Percentiles rank a stretch among this genome's conserved stretches.
Evolutionary conservation across 2,888 invertebrate species (phyloP).

Genomic region (Alsophila aescularia): DNA sequence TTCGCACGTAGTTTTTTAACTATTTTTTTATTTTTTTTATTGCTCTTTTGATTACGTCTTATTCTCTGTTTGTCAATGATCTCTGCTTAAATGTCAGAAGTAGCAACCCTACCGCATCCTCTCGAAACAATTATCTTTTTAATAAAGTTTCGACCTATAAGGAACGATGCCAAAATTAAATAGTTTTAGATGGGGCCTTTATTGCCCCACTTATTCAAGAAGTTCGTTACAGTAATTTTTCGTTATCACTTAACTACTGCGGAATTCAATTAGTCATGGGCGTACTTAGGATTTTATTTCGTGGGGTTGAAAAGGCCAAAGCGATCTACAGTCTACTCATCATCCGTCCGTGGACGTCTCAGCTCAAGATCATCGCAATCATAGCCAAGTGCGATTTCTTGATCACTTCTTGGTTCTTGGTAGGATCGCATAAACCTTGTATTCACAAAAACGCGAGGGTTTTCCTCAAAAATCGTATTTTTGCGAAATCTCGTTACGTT

Average conservation of each 20-base stretch:
- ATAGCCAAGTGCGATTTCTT: no score
- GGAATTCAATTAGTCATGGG: slow-evolving; percentile 29
- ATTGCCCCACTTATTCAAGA: slow-evolving; percentile 52
- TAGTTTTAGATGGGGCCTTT: slow-evolving; percentile 44
- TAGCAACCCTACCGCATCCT: slow-evolving; percentile 3
- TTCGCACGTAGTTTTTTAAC: no score
- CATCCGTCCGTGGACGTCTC: no score
- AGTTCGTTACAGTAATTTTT: slow-evolving; percentile 52
- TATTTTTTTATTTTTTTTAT: no score
- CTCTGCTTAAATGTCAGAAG: no score
- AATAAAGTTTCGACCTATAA: slow-evolving; percentile 28
- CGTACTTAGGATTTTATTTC: slow-evolving; percentile 1
- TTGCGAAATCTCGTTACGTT: no score
- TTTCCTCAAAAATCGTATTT: no score
- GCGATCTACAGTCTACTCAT: neutral
- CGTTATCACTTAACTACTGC: slow-evolving; percentile 46
- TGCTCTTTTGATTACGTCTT: no score
- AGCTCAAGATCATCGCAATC: neutral
- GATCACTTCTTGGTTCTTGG: no score
- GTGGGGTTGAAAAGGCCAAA: neutral
- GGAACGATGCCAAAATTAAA: slow-evolving; percentile 45
- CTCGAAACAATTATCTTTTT: slow-evolving; percentile 37
- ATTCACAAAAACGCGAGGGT: no score
- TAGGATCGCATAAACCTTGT: no score
- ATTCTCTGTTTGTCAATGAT: no score